Conservation (phyloP, 2,888 invertebrate species). For the Agrochola circellaris region DNA sequence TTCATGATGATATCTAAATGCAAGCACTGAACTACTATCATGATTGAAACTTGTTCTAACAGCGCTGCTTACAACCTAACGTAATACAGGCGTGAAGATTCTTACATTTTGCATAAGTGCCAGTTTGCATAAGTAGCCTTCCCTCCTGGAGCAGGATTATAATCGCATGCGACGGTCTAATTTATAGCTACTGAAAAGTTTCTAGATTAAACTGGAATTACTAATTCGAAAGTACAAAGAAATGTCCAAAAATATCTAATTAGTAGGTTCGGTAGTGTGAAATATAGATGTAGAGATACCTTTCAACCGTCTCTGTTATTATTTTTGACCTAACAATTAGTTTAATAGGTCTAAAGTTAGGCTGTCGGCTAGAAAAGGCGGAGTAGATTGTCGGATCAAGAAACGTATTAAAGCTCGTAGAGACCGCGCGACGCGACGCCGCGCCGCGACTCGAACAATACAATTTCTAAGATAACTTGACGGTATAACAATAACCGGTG, state of each 20-base stretch:
- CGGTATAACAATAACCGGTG: no score
- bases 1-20: not conserved
- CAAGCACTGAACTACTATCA: slow-evolving; percentile 4
- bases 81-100: slow-evolving; percentile 52
- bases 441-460: no score
- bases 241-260: slow-evolving; percentile 28
- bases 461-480: no score
- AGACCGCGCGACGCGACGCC: no score
- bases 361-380: not conserved
- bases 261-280: not conserved
- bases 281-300: slow-evolving; percentile 7
- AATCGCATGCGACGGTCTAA: slow-evolving; percentile 59
- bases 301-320: slow-evolving; percentile 9
- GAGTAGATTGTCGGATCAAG: not conserved
- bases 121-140: slow-evolving; percentile 65
- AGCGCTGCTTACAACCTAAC: slow-evolving; percentile 37
- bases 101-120: slow-evolving; percentile 62
- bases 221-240: slow-evolving; percentile 49
- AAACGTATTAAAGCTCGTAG: no score
- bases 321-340: slow-evolving; percentile 26
- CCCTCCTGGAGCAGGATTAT: slow-evolving; percentile 58
- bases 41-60: slow-evolving; percentile 35
- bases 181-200: slow-evolving; percentile 59
- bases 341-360: not conserved
- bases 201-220: slow-evolving; percentile 48